Evolutionary conservation across 2,797 vertebrate genomes (phyloP).

Genomic region (Emys orbicularis): DNA sequence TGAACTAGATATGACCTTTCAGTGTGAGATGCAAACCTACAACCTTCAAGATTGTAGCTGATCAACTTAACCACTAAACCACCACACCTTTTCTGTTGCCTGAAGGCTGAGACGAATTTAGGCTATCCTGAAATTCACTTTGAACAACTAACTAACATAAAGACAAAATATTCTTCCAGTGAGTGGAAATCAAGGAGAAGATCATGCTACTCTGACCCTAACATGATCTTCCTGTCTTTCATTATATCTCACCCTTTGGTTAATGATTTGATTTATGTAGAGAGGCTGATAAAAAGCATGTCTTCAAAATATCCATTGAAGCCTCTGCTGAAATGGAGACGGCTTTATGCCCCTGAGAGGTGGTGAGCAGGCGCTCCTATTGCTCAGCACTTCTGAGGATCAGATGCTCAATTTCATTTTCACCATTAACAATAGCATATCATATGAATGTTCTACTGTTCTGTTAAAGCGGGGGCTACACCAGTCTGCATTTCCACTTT

Average conservation of each 20-base stretch:
- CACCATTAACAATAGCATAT: background rate
- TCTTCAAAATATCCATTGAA: accelerated
- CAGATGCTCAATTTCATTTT: background rate
- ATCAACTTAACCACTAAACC: no score
- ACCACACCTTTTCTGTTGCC: background rate
- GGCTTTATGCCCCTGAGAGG: background rate
- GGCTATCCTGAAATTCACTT: background rate
- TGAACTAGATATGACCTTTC: no score
- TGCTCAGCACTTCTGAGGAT: background rate
- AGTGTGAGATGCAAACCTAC: no score
- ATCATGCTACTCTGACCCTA: constrained; percentile 7
- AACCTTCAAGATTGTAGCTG: no score
- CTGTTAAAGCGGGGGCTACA: background rate
- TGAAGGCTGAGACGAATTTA: constrained; percentile 10
- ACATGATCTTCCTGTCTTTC: constrained; percentile 32
- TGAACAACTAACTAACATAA: constrained; percentile 6
- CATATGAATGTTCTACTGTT: background rate
- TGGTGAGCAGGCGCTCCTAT: background rate
- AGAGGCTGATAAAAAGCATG: background rate
- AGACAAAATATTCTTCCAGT: constrained; percentile 53
- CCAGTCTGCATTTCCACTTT: no score
- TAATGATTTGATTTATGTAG: background rate
- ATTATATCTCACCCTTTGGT: background rate
- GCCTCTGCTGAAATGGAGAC: constrained; percentile 1
- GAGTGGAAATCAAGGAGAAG: constrained; percentile 15